Evolutionary conservation across 2,797 vertebrate genomes (phyloP).

Genomic region (Micromesistius poutassou): DNA sequence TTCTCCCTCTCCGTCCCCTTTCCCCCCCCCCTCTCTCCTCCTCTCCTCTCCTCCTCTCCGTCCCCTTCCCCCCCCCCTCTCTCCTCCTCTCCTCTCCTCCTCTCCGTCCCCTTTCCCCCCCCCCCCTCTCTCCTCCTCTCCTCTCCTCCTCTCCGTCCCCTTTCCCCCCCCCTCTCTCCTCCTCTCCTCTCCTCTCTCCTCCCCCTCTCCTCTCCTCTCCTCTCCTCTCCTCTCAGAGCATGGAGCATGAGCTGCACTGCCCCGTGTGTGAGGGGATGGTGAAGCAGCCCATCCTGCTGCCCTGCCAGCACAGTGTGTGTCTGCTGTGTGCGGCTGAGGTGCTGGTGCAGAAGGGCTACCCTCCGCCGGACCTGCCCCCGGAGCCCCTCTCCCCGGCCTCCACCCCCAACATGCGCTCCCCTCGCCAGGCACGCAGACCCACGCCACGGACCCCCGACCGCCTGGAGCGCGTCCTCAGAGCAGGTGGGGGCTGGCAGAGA

Average conservation of each 20-base stretch:
- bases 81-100: background rate
- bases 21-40: background rate
- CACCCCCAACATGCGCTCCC: constrained; percentile 86
- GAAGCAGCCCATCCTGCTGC: constrained; percentile 91
- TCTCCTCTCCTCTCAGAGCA: constrained; percentile 83
- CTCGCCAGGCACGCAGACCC: constrained; percentile 80
- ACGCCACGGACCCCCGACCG: constrained; percentile 84
- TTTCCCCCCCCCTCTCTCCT: background rate
- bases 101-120: background rate
- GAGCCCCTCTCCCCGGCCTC: constrained; percentile 90
- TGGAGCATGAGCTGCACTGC: constrained; percentile 91
- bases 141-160: background rate
- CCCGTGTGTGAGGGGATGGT: constrained; percentile 94
- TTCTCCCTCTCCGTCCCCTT: background rate
- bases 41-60: constrained; percentile 67
- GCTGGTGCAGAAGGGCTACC: constrained; percentile 87
- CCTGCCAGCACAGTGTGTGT: constrained; percentile 91
- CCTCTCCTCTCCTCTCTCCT: background rate
- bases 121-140: background rate
- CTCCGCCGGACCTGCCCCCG: constrained; percentile 84
- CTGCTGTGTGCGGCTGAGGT: constrained; percentile 91
- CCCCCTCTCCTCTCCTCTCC: background rate
- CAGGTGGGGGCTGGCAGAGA: constrained; percentile 72
- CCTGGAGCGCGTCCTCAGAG: constrained; percentile 85
- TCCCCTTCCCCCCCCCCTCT: background rate